Evolutionary conservation across 2,888 invertebrate species (phyloP), one percentile per base, ranked within the genome.

Genomic region (Agonum fuliginosum): DNA sequence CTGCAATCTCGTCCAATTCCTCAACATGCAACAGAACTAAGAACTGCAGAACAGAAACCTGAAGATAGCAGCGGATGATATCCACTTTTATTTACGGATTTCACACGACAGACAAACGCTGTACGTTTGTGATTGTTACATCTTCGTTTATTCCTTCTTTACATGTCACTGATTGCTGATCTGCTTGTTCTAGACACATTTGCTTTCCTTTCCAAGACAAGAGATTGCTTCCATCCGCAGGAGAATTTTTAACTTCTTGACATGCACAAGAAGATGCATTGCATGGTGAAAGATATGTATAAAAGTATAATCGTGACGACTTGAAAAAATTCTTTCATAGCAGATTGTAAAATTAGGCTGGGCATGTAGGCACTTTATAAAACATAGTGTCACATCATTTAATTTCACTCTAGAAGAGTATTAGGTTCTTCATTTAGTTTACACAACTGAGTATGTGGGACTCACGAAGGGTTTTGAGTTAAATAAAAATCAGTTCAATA

Each of bases 61-160:
- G 30, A 62, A 62, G 58, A 62, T 62, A 27, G 58, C 67, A 67
- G 20, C 69, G 43, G 46, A 69, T 69, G 41, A 69, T 69, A 69
- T 69, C 69, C 27, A 69, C 69, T 69, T 69, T 69, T 69, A 69
- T 69, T 69, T 46, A 69, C 69, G 69, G 43, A 69, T 69, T 69
- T 69, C 69, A 69, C 69, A 69, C 69, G 27, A 69, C 46, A 69
- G 46, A 69, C 43, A 69, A 46, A 27, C 30, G 30, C 30, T 30
- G 30, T 62, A 62, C 30, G 58, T 46, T 46, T 62, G 58, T 62
- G 58, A 62, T 62, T 62, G 58, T 62, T 62, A 62, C 58, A 30
- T 30, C 58, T 62, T 62, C 58, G 58, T 62, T 62, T 62, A 62
- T 62, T 62, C 30, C 58, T 62, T 62, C 58, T 62, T 62, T 62